These are phyloP conservation scores for Corythaeola cristata DNA, from an alignment of 2,113 vertebrate genomes.

Conservation along the genomic window DNA sequence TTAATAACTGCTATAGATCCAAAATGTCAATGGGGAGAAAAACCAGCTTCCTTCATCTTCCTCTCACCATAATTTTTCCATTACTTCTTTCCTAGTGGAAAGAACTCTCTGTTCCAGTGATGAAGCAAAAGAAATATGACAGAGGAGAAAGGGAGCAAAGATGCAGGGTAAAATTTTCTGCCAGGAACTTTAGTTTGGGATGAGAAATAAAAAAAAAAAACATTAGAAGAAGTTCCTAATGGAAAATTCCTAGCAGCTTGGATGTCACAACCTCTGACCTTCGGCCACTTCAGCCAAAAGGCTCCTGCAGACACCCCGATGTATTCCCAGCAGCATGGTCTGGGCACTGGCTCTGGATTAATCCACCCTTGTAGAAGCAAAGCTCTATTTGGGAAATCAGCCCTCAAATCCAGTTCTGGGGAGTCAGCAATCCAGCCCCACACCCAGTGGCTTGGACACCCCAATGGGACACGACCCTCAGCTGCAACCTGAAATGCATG, in stretches of 20 bases:
- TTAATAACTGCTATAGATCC: background rate
- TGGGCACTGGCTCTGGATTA: background rate
- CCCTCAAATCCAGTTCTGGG: background rate
- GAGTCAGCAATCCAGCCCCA: background rate
- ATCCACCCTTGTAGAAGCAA: background rate
- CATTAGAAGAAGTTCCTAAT: background rate
- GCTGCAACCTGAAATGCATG: background rate
- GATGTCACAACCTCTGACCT: background rate
- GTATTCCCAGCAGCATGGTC: background rate
- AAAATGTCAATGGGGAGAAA: background rate
- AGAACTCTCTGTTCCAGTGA: background rate
- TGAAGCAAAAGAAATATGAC: background rate
- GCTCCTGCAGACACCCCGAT: background rate
- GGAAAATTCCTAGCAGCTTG: background rate
- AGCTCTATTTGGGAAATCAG: background rate
- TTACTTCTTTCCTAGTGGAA: background rate
- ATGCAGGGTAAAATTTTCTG: background rate
- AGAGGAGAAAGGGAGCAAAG: background rate
- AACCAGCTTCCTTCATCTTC: background rate
- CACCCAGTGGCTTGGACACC: background rate
- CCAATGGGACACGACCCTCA: background rate
- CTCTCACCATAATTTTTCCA: fast-evolving
- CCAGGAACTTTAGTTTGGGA: background rate
- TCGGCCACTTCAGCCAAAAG: background rate
- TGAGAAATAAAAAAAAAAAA: background rate